Base-by-base conservation (phyloP, 1,140 invertebrate species). In the Conus betulinus region DNA sequence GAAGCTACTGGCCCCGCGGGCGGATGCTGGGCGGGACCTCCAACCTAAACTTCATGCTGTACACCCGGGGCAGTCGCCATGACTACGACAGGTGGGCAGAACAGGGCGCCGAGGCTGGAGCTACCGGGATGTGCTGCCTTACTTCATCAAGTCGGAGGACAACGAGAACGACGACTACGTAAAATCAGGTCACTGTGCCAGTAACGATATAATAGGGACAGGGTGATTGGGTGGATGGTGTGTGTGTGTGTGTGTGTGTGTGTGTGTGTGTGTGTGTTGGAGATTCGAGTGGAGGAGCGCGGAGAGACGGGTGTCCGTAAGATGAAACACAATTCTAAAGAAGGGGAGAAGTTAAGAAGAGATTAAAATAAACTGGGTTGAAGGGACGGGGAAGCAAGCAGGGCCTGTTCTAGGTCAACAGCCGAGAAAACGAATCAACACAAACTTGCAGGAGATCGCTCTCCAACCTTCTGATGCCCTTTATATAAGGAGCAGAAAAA, bases 1-100 rank as follows among this genome's bases (percentile, higher is more conserved):
- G 88, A 85, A 88, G 88, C 53, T 88, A 87, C 85, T 92, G 91
- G 92, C 92, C 92, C 0, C 71, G 92, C 60, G 92, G 92, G 15
- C 84, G 87, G 39, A 91, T 93, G 17, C 85, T 95, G 17, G 98
- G 98, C 0, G 98, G 98, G 0, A 98, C 97, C 0, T 98, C 97
- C 7, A 97, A 98, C 0, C 95, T 99, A 0, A 99, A 99, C 94
- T 99, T 98, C 93, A 99, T 99, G 98, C 95, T 99, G 0, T 99
- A 99, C 92, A 96, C 99, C 0, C 96, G 99, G 27, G 99, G 98
- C 0, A 99, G 99, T 93, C 97, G 97, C 90, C 97, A 97, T 88
- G 99, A 99, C 94, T 99, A 99, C 93, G 98, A 99, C 92, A 96
- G 96, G 11, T 99, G 99, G 99, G 98, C 98, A 93, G 95, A 96